phyloP scores from a whole-genome alignment of 2,113 vertebrate species.

The pig (Sus scrofa) region DNA sequence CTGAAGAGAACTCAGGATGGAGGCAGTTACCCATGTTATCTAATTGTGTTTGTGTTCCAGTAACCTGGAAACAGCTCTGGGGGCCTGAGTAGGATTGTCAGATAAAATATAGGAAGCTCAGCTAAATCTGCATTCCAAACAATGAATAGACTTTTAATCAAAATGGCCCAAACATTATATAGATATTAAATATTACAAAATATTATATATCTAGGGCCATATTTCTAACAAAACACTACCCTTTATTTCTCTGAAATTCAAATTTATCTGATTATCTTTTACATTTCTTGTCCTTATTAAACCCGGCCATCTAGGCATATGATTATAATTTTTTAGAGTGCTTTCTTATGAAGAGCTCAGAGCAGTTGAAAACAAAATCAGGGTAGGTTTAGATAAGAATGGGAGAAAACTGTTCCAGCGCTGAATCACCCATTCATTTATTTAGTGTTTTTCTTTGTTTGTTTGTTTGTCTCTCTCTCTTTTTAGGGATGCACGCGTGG shows the following conservation, averaged over 20 bases:
- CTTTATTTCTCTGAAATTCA: slow-evolving; percentile 13
- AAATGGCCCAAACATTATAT: slow-evolving; percentile 45
- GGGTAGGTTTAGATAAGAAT: background rate
- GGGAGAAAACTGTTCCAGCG: background rate
- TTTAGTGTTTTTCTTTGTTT: too few species aligned
- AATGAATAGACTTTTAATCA: slow-evolving; percentile 28
- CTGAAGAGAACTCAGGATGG: background rate
- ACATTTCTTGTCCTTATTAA: slow-evolving; percentile 27
- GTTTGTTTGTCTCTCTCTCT: too few species aligned
- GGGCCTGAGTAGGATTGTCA: background rate
- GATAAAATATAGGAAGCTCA: background rate
- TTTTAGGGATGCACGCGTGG: too few species aligned
- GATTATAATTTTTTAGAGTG: background rate
- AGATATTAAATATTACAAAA: slow-evolving; percentile 28
- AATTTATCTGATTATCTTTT: background rate
- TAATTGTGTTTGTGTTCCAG: background rate
- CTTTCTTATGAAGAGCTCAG: background rate
- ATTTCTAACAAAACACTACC: background rate
- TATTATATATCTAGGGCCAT: background rate
- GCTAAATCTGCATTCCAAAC: slow-evolving; percentile 48
- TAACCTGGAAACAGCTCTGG: background rate
- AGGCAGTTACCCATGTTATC: background rate
- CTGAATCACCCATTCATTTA: background rate
- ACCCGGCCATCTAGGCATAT: background rate
- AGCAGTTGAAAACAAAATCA: background rate